Evolutionary conservation across 2,797 vertebrate genomes (phyloP).

Genomic region (Mormyrus proboscirostris): DNA sequence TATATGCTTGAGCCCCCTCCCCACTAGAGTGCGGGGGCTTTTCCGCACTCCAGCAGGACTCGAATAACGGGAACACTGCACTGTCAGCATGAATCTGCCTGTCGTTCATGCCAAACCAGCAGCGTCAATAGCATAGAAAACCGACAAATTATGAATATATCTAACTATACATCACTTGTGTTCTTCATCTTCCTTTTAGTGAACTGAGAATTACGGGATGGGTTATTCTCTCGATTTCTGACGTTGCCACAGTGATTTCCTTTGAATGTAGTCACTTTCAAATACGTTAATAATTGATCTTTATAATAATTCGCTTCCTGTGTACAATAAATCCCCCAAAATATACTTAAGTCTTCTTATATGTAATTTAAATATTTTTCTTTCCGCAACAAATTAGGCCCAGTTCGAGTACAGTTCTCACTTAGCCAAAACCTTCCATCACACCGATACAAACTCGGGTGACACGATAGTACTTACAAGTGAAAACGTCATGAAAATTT

Average conservation of each 20-base stretch:
- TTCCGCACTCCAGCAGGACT: slow-evolving; percentile 3
- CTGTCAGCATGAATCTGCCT: neutral
- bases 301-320: neutral
- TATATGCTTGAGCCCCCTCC: slow-evolving; percentile 7
- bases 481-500: neutral
- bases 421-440: neutral
- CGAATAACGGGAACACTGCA: slow-evolving; percentile 24
- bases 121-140: neutral
- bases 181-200: neutral
- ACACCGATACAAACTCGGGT: neutral
- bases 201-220: neutral
- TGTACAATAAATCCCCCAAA: neutral
- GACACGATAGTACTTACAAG: neutral
- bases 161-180: slow-evolving; percentile 7
- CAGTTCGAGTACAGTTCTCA: neutral
- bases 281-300: neutral
- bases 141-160: neutral
- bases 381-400: neutral
- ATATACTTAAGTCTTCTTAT: neutral
- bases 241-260: neutral
- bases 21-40: neutral
- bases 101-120: neutral
- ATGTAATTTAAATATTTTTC: neutral
- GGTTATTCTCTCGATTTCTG: neutral
- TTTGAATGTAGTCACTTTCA: neutral